Evolutionary conservation across 1,140 invertebrate species (phyloP).

Genomic region (Drosophila chauvacae): DNA sequence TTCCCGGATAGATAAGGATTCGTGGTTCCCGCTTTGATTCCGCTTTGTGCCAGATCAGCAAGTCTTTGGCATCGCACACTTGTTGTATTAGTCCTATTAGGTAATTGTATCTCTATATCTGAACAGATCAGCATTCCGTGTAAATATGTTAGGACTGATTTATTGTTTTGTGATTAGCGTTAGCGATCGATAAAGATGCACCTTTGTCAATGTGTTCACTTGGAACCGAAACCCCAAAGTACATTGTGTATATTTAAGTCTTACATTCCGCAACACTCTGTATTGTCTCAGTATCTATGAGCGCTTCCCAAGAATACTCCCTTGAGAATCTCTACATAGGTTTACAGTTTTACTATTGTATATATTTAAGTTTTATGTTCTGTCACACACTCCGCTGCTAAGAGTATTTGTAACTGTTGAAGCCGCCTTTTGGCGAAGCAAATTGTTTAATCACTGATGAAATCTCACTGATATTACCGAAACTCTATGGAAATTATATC

Average conservation of each 20-base stretch:
- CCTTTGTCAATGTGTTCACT: constrained; percentile 58
- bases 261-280: neutral
- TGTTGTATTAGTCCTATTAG: constrained; percentile 53
- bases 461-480: constrained; percentile 64
- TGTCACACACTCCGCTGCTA: constrained; percentile 3
- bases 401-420: constrained; percentile 28
- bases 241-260: constrained; percentile 18
- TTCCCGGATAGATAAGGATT: constrained; percentile 82
- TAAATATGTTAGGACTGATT: constrained; percentile 77
- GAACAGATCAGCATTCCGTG: constrained; percentile 49
- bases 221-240: constrained; percentile 29
- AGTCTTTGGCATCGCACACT: constrained; percentile 41
- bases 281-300: constrained; percentile 8
- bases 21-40: constrained; percentile 23
- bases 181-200: constrained; percentile 21
- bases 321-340: constrained; percentile 2
- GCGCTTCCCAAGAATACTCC: constrained; percentile 12
- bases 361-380: constrained; percentile 43
- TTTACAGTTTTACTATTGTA: constrained; percentile 36
- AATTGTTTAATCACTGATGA: constrained; percentile 63
- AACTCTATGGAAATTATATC: constrained; percentile 59
- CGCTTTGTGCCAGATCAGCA: constrained; percentile 67
- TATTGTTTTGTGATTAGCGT: constrained; percentile 63
- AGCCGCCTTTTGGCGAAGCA: constrained; percentile 34
- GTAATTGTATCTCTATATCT: constrained; percentile 39